A percentile compares a stretch with the other conserved stretches of the same genome.
phyloP scores from a whole-genome alignment of 2,113 vertebrate genomes.

The Gymnobelideus leadbeateri region DNA sequence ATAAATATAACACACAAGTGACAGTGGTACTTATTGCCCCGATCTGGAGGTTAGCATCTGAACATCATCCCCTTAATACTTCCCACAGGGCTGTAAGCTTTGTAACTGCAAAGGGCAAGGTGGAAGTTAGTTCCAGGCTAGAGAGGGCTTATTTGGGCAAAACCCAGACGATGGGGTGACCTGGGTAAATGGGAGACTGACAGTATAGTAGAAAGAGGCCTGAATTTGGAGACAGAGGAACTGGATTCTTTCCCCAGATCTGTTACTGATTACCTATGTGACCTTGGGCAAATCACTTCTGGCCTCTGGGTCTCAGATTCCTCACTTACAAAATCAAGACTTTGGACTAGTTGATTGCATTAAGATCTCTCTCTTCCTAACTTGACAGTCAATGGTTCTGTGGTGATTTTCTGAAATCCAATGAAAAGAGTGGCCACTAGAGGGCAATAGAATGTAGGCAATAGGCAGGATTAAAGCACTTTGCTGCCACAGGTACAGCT shows the following conservation, averaged over 20 bases:
- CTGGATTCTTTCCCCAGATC: background rate
- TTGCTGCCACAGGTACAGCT: background rate
- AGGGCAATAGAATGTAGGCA: constrained; percentile 54
- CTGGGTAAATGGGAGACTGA: background rate
- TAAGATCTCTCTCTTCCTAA: background rate
- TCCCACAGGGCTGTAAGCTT: background rate
- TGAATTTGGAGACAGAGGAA: background rate
- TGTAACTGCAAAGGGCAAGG: background rate
- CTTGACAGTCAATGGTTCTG: background rate
- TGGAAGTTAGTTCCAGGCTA: background rate
- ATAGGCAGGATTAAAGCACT: background rate
- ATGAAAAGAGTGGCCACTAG: constrained; percentile 66
- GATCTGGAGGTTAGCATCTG: background rate
- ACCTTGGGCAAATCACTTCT: background rate
- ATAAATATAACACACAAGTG: background rate
- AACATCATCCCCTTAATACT: background rate
- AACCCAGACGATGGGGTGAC: background rate
- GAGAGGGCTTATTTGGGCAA: background rate
- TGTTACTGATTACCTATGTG: background rate
- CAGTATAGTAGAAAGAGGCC: background rate
- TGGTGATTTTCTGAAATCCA: background rate
- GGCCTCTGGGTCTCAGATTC: background rate
- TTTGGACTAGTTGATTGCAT: background rate
- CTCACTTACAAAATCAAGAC: background rate
- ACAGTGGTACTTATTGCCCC: background rate